A percentile compares a stretch with the other conserved stretches of the same genome.
These are phyloP conservation scores for Gobio occitaniae DNA, from an alignment of 2,797 vertebrate species.

Conservation along the genomic window DNA sequence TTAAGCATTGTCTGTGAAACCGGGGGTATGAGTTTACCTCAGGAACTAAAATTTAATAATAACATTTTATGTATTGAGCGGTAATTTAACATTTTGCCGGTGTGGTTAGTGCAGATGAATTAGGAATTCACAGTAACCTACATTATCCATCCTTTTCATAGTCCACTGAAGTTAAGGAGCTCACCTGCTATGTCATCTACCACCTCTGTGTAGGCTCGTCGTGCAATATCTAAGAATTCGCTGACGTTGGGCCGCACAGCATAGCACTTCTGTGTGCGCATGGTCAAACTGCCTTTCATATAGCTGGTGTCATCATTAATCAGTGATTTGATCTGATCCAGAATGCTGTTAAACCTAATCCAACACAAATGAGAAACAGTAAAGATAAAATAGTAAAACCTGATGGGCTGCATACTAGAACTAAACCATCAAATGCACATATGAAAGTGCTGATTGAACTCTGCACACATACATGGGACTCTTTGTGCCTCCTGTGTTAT, in stretches of 20 bases:
- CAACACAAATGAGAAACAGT: constrained; percentile 22
- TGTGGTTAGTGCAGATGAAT: neutral
- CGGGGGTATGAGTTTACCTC: neutral
- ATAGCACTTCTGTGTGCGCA: constrained; percentile 97
- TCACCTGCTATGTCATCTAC: constrained; percentile 96
- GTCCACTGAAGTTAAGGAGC: neutral
- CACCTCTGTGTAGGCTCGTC: constrained; percentile 94
- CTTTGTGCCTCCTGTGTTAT: neutral
- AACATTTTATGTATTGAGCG: neutral
- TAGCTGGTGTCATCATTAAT: constrained; percentile 92
- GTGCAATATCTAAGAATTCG: constrained; percentile 94
- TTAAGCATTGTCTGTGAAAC: too few relatives aligned
- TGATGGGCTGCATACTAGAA: neutral
- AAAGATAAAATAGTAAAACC: neutral
- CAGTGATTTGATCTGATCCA: constrained; percentile 92
- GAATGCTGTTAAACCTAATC: constrained; percentile 88
- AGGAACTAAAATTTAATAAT: neutral
- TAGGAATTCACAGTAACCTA: neutral
- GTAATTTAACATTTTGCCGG: neutral
- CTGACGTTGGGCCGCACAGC: constrained; percentile 93
- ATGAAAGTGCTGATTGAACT: neutral
- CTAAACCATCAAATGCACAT: constrained; percentile 3
- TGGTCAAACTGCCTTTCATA: constrained; percentile 90
- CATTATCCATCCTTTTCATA: neutral
- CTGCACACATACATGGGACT: neutral